Evolutionary conservation across 2,888 invertebrate genomes (phyloP).

Genomic region (Drosophila greeni): DNA sequence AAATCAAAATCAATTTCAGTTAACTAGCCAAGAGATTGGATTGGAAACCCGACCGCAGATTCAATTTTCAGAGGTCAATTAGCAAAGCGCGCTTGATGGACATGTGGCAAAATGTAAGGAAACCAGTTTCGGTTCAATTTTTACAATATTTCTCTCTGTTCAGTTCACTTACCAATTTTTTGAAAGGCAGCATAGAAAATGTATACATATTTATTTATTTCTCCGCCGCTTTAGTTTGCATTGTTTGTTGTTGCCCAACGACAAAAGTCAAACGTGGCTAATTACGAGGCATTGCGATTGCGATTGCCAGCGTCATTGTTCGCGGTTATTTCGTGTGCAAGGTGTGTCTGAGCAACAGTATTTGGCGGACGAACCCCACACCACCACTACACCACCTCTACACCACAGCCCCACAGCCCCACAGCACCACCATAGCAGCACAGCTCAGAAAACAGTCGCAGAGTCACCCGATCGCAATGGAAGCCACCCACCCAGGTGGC

Average conservation of each 20-base stretch:
- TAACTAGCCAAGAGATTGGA: constrained; percentile 39
- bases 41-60: constrained; percentile 60
- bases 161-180: constrained; percentile 53
- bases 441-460: constrained; percentile 33
- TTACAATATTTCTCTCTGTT: constrained; percentile 41
- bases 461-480: constrained; percentile 34
- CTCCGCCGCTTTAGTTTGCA: constrained; percentile 27
- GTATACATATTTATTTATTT: constrained; percentile 10
- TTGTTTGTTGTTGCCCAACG: constrained; percentile 55
- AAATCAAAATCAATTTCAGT: constrained; percentile 58
- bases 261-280: constrained; percentile 64
- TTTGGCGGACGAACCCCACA: constrained; percentile 15
- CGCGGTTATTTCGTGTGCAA: constrained; percentile 50
- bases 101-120: constrained; percentile 37
- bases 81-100: constrained; percentile 51
- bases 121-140: constrained; percentile 57
- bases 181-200: constrained; percentile 56
- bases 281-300: constrained; percentile 52
- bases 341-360: constrained; percentile 57
- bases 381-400: too few relatives aligned
- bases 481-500: constrained; percentile 54
- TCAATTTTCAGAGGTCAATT: constrained; percentile 71
- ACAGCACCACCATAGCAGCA: not conserved
- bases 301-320: constrained; percentile 29
- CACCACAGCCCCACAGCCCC: not conserved